These are phyloP conservation scores for Acanthoscelides obtectus DNA, from an alignment of 2,888 invertebrate species.

Conservation along the genomic window DNA sequence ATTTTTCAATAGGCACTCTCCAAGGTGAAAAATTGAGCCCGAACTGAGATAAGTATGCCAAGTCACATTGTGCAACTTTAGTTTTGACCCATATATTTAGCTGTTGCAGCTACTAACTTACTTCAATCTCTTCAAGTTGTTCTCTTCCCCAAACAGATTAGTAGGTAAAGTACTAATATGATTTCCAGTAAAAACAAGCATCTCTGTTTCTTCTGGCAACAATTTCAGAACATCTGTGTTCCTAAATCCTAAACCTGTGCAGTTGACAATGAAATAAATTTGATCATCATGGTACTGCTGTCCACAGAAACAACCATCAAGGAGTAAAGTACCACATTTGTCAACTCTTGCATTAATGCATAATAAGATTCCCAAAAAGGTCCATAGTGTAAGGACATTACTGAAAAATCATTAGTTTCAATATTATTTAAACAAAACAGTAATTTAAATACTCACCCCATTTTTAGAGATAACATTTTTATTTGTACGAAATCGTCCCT, in stretches of 20 bases:
- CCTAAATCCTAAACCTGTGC: conserved; percentile 60
- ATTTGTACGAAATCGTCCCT: background rate
- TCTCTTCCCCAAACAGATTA: conserved; percentile 63
- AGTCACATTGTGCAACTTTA: too few relatives aligned
- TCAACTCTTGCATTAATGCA: conserved; percentile 22
- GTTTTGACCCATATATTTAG: too few relatives aligned
- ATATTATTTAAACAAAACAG: too few relatives aligned
- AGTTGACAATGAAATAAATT: conserved; percentile 61
- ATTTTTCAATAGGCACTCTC: too few relatives aligned
- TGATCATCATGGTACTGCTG: conserved; percentile 49
- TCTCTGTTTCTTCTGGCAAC: conserved; percentile 62
- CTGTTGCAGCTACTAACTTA: conserved; percentile 5
- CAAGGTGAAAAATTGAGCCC: too few relatives aligned
- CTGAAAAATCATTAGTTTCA: conserved; percentile 8
- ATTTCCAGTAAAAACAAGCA: conserved; percentile 70
- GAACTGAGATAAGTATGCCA: too few relatives aligned
- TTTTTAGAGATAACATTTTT: background rate
- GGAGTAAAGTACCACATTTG: conserved; percentile 32
- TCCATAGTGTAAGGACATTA: conserved; percentile 11
- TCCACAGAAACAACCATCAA: conserved; percentile 54
- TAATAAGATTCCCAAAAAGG: conserved; percentile 7
- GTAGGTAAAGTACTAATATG: conserved; percentile 58
- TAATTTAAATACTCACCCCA: background rate
- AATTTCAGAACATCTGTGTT: conserved; percentile 56
- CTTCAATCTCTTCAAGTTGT: conserved; percentile 34